Evolutionary conservation across 2,113 vertebrate genomes (phyloP).

Genomic region (Callipepla squamata): DNA sequence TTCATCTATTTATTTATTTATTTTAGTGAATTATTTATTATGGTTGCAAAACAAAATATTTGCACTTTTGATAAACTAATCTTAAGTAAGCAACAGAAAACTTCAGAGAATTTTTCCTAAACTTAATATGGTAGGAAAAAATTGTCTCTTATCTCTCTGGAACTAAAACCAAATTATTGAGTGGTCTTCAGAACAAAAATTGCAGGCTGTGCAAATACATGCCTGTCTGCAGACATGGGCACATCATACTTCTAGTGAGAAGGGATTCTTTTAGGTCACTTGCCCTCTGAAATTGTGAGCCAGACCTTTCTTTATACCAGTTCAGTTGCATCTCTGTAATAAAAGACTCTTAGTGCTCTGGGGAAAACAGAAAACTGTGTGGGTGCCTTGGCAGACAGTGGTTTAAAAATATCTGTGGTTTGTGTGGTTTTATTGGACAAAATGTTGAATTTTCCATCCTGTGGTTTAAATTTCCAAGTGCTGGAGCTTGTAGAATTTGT

Average conservation of each 20-base stretch:
- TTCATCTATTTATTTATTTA: not conserved
- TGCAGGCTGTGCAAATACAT: not conserved
- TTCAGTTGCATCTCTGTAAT: not conserved
- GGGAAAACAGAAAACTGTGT: not conserved
- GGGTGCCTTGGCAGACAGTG: not conserved
- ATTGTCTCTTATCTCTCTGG: not conserved
- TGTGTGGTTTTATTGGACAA: conserved; percentile 32
- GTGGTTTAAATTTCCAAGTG: conserved; percentile 30
- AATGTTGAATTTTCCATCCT: conserved; percentile 34
- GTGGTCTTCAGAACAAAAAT: not conserved
- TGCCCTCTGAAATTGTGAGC: not conserved
- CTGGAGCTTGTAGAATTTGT: conserved; percentile 38
- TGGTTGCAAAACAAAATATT: not conserved
- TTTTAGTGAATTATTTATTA: not conserved
- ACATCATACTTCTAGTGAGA: not conserved
- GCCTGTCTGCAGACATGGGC: not conserved
- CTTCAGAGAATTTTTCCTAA: not conserved
- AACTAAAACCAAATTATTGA: not conserved
- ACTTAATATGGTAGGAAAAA: not conserved
- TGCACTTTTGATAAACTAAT: not conserved
- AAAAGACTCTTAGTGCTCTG: not conserved
- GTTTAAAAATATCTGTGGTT: conserved; percentile 44
- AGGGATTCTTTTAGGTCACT: not conserved
- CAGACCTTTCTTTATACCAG: not conserved
- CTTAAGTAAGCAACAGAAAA: not conserved